A percentile compares a stretch with the other conserved stretches of the same genome.
These are phyloP conservation scores for Notospermus geniculatus DNA, from an alignment of 1,140 invertebrate genomes.

Conservation along the genomic window DNA sequence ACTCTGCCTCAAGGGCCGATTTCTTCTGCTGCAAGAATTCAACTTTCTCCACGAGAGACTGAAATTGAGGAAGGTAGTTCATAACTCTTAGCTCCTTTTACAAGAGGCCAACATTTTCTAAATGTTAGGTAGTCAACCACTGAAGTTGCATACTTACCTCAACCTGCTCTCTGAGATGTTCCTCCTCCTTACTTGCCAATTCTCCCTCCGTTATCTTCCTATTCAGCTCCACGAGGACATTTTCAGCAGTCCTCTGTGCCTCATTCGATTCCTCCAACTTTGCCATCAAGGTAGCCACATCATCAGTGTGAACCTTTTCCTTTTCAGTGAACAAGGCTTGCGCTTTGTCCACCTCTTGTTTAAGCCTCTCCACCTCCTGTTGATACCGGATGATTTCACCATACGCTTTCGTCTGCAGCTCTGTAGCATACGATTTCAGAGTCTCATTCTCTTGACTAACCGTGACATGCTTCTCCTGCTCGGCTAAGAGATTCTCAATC, in stretches of 20 bases:
- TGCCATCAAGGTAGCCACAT: constrained; percentile 41
- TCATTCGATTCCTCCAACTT: constrained; percentile 43
- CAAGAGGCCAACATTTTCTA: too few relatives aligned
- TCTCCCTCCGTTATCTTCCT: constrained; percentile 38
- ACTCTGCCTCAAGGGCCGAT: constrained; percentile 31
- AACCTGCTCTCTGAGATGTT: constrained; percentile 36
- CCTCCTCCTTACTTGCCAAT: constrained; percentile 42
- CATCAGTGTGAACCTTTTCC: constrained; percentile 32
- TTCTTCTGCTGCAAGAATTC: constrained; percentile 32
- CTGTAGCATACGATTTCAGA: not conserved
- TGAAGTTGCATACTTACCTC: constrained; percentile 31
- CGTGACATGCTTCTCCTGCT: not conserved
- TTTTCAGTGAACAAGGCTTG: constrained; percentile 27
- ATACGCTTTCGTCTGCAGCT: not conserved
- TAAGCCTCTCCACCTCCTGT: constrained; percentile 30
- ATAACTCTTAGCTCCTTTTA: too few relatives aligned
- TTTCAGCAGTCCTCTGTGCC: constrained; percentile 42
- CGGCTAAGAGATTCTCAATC: not conserved
- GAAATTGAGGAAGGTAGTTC: constrained; percentile 16
- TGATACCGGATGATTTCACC: constrained; percentile 13
- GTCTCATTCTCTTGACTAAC: constrained; percentile 9
- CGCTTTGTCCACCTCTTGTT: constrained; percentile 32
- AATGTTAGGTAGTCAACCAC: not conserved
- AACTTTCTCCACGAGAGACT: constrained; percentile 40
- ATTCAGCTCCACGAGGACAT: constrained; percentile 39